phyloP scores from a whole-genome alignment of 2,888 invertebrate species.

The Drosophila maculinotata region DNA sequence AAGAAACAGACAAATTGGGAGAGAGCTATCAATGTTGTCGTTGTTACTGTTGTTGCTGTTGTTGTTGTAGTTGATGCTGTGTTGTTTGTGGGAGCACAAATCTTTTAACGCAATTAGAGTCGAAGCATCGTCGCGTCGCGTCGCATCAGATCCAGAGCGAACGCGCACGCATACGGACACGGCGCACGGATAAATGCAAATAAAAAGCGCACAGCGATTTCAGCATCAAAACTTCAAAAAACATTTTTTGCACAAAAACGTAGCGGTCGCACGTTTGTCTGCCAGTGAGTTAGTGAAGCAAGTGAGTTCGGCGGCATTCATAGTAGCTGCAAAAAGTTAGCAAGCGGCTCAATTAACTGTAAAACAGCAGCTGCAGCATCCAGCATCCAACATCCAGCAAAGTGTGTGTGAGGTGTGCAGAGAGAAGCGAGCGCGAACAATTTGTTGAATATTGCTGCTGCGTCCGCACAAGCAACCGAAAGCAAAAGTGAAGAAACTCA shows the following conservation, averaged over 20 bases:
- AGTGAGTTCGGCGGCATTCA: conserved; percentile 3
- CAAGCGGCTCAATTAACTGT: conserved; percentile 70
- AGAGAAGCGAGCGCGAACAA: conserved; percentile 62
- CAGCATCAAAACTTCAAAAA: conserved; percentile 14
- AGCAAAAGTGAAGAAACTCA: conserved; percentile 69
- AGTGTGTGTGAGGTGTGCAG: conserved; percentile 38
- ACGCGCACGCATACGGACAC: conserved; percentile 79
- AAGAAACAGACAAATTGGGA: conserved; percentile 63
- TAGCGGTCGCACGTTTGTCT: too few relatives aligned
- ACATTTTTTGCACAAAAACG: conserved; percentile 21
- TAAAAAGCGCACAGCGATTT: conserved; percentile 27
- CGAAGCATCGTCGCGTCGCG: conserved; percentile 63
- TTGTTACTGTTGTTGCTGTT: conserved; percentile 19
- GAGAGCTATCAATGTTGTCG: conserved; percentile 43
- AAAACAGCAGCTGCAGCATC: conserved; percentile 46
- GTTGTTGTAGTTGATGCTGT: conserved; percentile 42
- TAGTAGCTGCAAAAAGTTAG: conserved; percentile 35
- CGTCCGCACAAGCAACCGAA: conserved; percentile 42
- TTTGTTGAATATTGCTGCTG: conserved; percentile 73
- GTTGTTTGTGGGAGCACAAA: conserved; percentile 75
- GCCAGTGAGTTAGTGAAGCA: conserved; percentile 27
- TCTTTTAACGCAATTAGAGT: conserved; percentile 83
- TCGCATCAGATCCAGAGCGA: conserved; percentile 73
- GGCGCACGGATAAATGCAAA: conserved; percentile 70
- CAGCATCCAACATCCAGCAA: conserved; percentile 18